Conservation (phyloP, 2,113 vertebrate species). For the Eurypyga helias region DNA sequence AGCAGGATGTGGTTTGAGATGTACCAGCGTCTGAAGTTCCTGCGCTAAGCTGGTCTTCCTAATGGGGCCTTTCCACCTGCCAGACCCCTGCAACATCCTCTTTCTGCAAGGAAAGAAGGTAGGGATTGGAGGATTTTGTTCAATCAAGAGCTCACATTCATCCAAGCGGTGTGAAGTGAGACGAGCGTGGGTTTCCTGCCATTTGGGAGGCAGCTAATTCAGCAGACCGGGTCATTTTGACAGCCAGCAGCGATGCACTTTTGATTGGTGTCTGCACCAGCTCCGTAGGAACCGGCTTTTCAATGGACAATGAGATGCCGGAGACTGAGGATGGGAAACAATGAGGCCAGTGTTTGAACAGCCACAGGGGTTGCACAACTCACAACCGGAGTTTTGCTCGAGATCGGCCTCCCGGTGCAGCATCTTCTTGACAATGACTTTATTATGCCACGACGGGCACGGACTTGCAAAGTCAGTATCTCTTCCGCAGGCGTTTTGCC, state of each 20-base stretch:
- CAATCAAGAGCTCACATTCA: accelerated
- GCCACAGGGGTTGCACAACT: neutral
- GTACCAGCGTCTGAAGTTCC: neutral
- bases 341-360: neutral
- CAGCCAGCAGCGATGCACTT: accelerated
- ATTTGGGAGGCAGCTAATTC: neutral
- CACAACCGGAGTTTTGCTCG: neutral
- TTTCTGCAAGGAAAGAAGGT: neutral
- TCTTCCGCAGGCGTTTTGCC: neutral
- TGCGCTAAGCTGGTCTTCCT: neutral
- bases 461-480: neutral
- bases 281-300: neutral
- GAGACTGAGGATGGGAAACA: neutral
- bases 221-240: neutral
- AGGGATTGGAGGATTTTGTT: neutral
- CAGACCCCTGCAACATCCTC: neutral
- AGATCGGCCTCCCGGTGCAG: neutral
- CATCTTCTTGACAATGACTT: conserved; percentile 1
- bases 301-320: neutral
- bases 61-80: neutral
- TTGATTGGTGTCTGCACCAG: neutral
- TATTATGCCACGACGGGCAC: neutral
- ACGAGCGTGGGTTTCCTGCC: neutral
- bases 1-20: neutral
- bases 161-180: neutral